These are phyloP conservation scores for Xiphophorus birchmanni DNA, from an alignment of 2,797 vertebrate genomes.

Conservation along the genomic window DNA sequence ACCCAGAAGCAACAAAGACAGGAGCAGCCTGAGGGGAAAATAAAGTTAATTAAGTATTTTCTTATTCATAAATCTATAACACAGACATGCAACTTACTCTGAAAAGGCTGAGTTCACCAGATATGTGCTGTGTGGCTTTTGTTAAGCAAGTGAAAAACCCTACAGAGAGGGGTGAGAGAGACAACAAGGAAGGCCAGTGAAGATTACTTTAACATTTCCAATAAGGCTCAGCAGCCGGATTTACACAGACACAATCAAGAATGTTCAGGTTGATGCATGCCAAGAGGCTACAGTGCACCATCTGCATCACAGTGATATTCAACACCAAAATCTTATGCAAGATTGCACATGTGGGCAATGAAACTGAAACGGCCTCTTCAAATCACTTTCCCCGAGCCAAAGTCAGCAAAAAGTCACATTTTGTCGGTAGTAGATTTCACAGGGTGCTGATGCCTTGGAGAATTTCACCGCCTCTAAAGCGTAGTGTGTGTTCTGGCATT, in stretches of 20 bases:
- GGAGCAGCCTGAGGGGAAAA: constrained; percentile 39
- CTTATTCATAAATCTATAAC: constrained; percentile 15
- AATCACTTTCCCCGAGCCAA: constrained; percentile 56
- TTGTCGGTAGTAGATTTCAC: constrained; percentile 58
- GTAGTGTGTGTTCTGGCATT: constrained; percentile 55
- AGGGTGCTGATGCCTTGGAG: constrained; percentile 40
- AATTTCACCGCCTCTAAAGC: constrained; percentile 53
- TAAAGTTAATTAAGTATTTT: constrained; percentile 51
- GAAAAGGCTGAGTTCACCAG: constrained; percentile 23
- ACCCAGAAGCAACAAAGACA: constrained; percentile 49
- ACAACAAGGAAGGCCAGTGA: constrained; percentile 34
- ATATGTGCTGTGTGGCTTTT: constrained; percentile 16
- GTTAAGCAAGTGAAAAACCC: constrained; percentile 29
- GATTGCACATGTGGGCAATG: constrained; percentile 58
- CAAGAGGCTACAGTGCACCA: constrained; percentile 48
- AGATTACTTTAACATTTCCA: constrained; percentile 48
- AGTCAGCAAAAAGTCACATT: constrained; percentile 68
- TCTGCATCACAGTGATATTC: constrained; percentile 64
- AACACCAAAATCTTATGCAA: constrained; percentile 59
- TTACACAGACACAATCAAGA: constrained; percentile 44
- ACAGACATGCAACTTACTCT: constrained; percentile 25
- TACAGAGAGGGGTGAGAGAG: constrained; percentile 12
- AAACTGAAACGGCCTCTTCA: constrained; percentile 53
- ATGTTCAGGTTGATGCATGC: constrained; percentile 37
- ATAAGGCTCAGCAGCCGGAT: constrained; percentile 40